Base-by-base conservation (phyloP, 1,140 invertebrate genomes). In the Littorina saxatilis region DNA sequence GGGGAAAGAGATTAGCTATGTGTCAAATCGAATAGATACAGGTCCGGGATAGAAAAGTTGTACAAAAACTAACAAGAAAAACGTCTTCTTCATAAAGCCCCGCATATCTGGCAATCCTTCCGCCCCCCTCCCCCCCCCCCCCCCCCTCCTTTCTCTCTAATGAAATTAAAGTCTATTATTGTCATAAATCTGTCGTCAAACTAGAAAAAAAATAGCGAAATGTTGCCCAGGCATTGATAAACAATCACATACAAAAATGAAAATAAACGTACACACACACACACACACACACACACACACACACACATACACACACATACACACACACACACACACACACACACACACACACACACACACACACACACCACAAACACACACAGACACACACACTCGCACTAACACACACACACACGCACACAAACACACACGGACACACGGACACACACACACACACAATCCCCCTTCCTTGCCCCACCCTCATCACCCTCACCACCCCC, bases 341-440 rank as follows among this genome's bases (percentile, higher is more conserved):
- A 61, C 55, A 61, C 55, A 61, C 55, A 61, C 55, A 61, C 55
- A 61, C 55, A 61, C 55, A 61, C 55, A n/a, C 55, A 61, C 55
- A n/a, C n/a, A n/a, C n/a, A n/a, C n/a, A n/a, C n/a, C n/a, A n/a
- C n/a, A n/a, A n/a, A n/a, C n/a, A n/a, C n/a, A n/a, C n/a, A n/a
- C n/a, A n/a, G n/a, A n/a, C n/a, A n/a, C n/a, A n/a, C n/a, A n/a
- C n/a, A n/a, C n/a, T n/a, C n/a, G n/a, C n/a, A n/a, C n/a, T n/a
- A n/a, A n/a, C n/a, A n/a, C n/a, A n/a, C n/a, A n/a, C n/a, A n/a
- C n/a, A n/a, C n/a, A n/a, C n/a, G n/a, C n/a, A n/a, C n/a, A n/a
- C n/a, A n/a, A n/a, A n/a, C n/a, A n/a, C n/a, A n/a, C n/a, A n/a
- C n/a, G n/a, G n/a, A n/a, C n/a, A n/a, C n/a, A n/a, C n/a, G n/a